Evolutionary conservation across 2,888 invertebrate genomes (phyloP).

Genomic region (Eilema caniola): DNA sequence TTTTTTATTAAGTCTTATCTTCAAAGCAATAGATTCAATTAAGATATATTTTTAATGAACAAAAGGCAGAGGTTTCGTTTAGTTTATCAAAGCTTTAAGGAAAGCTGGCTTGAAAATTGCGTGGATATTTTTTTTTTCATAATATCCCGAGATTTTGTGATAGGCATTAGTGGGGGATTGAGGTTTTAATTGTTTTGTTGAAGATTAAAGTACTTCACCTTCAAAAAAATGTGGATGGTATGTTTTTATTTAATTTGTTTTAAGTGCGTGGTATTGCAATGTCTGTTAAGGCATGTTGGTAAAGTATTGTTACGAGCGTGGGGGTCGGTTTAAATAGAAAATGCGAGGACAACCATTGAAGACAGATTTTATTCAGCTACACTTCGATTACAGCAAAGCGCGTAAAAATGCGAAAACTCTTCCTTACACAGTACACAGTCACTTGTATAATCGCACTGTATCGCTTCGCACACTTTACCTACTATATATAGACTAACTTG

Average conservation of each 20-base stretch:
- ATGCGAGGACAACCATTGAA: no score
- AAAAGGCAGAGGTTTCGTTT: constrained; percentile 48
- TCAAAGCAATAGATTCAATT: constrained; percentile 62
- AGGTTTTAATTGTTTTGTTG: constrained; percentile 4
- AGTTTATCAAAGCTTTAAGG: constrained; percentile 39
- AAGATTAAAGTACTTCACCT: neutral
- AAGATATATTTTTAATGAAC: constrained; percentile 62
- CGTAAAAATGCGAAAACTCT: no score
- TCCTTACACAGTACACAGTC: no score
- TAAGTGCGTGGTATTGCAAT: neutral
- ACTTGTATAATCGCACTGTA: no score
- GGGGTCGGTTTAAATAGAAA: no score
- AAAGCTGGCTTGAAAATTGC: constrained; percentile 30
- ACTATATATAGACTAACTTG: no score
- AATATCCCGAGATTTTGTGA: constrained; percentile 10
- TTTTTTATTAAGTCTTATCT: constrained; percentile 30
- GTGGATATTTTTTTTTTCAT: constrained; percentile 17
- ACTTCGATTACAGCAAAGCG: no score
- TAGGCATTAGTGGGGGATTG: constrained; percentile 12
- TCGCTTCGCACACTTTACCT: no score
- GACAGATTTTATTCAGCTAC: no score
- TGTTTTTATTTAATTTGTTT: no score
- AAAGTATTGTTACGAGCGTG: no score
- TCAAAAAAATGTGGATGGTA: neutral
- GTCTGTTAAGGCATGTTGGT: neutral